phyloP scores from a whole-genome alignment of 2,113 vertebrate genomes.

The Sakesphorus luctuosus region DNA sequence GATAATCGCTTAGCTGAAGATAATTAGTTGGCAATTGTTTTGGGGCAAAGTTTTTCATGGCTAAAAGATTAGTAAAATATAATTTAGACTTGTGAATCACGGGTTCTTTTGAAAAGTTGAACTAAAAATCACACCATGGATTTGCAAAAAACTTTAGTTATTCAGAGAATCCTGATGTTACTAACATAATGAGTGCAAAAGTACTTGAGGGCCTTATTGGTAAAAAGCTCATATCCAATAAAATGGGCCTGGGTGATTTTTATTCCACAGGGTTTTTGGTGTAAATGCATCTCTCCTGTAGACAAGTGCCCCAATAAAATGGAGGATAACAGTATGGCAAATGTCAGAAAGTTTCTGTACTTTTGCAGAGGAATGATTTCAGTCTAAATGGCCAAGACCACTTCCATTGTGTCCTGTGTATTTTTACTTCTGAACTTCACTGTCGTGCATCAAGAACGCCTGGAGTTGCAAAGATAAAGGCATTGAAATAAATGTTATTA shows the following conservation, averaged over 20 bases:
- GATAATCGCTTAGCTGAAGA: neutral
- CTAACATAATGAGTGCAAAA: neutral
- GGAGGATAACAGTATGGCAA: neutral
- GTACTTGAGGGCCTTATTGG: neutral
- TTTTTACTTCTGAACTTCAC: slow-evolving; percentile 13
- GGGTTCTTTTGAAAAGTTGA: neutral
- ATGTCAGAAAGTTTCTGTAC: neutral
- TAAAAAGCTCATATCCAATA: neutral
- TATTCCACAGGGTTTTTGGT: rapidly evolving
- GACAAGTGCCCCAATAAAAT: neutral
- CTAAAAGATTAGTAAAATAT: neutral
- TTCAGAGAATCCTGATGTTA: neutral
- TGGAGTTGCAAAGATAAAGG: slow-evolving; percentile 59
- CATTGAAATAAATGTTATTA: slow-evolving; percentile 43
- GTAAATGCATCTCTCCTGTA: neutral
- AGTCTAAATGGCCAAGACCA: neutral
- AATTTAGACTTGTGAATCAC: neutral
- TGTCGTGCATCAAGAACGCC: slow-evolving; percentile 12
- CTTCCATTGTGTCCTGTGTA: neutral
- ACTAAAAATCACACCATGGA: neutral
- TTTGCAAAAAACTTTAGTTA: neutral
- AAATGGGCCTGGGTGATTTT: neutral
- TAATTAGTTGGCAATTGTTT: neutral
- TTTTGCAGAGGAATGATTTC: neutral
- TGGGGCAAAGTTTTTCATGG: neutral